phyloP scores from a whole-genome alignment of 2,888 invertebrate species.

The Seladonia tumulorum region DNA sequence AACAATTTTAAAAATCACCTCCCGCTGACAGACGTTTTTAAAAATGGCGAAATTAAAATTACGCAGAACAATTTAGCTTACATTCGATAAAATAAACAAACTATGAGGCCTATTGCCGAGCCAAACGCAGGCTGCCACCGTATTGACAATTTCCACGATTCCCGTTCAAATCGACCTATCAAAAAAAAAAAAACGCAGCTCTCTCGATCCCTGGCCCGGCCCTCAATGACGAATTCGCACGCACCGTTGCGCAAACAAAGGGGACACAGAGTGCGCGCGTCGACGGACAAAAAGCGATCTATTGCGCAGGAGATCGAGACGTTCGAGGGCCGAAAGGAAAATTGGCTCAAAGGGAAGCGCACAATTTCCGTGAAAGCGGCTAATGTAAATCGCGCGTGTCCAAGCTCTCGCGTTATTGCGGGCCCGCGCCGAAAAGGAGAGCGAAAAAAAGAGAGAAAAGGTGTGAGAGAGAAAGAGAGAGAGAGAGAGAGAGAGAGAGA shows the following conservation, averaged over 20 bases:
- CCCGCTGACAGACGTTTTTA: no score
- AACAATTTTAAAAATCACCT: no score
- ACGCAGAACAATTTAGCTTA: no score
- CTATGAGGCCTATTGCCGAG: background rate
- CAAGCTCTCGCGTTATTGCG: conserved; percentile 3
- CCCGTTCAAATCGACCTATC: background rate
- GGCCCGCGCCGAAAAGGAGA: background rate
- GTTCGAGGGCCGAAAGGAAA: conserved; percentile 4
- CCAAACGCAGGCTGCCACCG: background rate
- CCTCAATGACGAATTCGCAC: background rate
- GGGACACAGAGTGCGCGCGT: background rate
- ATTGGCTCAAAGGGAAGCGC: conserved; percentile 22
- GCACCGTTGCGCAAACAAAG: background rate
- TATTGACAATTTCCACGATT: background rate
- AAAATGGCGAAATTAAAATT: no score
- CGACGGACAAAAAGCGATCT: background rate
- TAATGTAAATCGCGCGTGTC: conserved; percentile 23
- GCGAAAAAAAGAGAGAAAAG: background rate
- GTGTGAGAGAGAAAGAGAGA: background rate
- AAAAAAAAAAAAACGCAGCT: background rate
- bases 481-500: background rate
- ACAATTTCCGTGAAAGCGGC: conserved; percentile 20
- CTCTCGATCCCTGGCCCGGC: background rate
- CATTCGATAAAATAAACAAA: background rate
- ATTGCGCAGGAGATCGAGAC: background rate